phyloP scores from a whole-genome alignment of 2,797 vertebrate species.

The Lophotriccus pileatus region DNA sequence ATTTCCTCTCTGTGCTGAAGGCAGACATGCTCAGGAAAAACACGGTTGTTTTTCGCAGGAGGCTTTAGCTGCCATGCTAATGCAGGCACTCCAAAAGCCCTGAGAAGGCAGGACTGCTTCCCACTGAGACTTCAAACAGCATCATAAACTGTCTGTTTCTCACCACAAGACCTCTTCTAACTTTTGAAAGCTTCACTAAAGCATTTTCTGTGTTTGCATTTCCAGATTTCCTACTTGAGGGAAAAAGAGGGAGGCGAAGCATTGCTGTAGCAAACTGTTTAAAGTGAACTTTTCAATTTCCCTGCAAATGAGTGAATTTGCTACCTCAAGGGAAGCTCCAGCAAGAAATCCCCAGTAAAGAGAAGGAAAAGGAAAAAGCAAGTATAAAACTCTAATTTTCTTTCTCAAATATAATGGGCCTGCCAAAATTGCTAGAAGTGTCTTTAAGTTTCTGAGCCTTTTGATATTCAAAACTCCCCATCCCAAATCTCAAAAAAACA shows the following conservation, averaged over 20 bases:
- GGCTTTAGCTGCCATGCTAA: conserved; percentile 13
- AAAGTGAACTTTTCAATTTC: neutral
- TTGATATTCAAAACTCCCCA: neutral
- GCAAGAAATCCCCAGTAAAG: neutral
- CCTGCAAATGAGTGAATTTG: neutral
- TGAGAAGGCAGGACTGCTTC: conserved; percentile 38
- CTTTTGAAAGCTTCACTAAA: neutral
- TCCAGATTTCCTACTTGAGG: conserved; percentile 21
- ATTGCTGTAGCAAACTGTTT: neutral
- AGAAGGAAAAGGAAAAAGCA: neutral
- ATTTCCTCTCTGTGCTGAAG: neutral
- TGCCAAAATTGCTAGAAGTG: neutral
- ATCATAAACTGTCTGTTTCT: conserved; percentile 47
- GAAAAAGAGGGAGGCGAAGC: neutral
- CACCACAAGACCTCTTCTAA: neutral
- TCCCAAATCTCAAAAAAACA: neutral
- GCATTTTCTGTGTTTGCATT: neutral
- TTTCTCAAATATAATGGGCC: neutral
- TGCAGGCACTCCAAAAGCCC: conserved; percentile 16
- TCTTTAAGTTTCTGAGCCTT: neutral
- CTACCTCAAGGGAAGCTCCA: neutral
- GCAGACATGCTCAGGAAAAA: conserved; percentile 13
- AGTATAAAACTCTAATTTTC: neutral
- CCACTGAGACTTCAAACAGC: conserved; percentile 60
- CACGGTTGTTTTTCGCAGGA: neutral